Evolutionary conservation across 2,888 invertebrate species (phyloP), one percentile per base, ranked within the genome.

Genomic region (Malacosoma neustria): DNA sequence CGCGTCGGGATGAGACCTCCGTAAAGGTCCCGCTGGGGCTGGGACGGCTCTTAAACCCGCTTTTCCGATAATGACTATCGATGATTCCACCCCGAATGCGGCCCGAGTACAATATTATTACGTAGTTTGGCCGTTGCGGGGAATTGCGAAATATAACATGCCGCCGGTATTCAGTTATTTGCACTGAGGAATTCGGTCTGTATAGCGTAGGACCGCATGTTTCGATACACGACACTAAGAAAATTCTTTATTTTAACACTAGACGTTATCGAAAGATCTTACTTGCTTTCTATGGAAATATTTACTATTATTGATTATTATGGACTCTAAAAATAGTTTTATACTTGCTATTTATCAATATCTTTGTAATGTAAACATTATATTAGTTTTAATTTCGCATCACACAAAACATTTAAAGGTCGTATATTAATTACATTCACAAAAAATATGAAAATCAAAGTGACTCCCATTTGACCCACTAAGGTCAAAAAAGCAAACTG

Each of bases 41-140:
- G 69, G 72, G 70, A 71, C 69, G 75, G 70, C 76, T 82, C 79
- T 84, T 77, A 82, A 77, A 77, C 80, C 75, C 81, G 74, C 76
- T 79, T 80, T 75, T 71, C 75, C 82, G 75, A 85, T 85, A 85
- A 82, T 82, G 80, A 84, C 81, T 82, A 79, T 80, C 79, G 82
- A 85, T 85, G 84, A 82, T 81, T 79, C 72, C 57, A 64, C 68
- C 75, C 73, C 67, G 63, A 79, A 80, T 67, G 68, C 57, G 72
- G 22, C 68, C 64, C 61, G 67, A 69, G 74, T 70, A 76, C 81
- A 77, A 79, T 81, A 82, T 82, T 81, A 82, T 80, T 84, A 84
- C 72, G 73, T 71, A 74, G 72, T 77, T 72, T 58, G 60, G 61
- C 63, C 72, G 71, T 71, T 73, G 71, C 56, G 71, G 73, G 72